phyloP scores from a whole-genome alignment of 2,797 vertebrate genomes.

The Manis crassicaudata region DNA sequence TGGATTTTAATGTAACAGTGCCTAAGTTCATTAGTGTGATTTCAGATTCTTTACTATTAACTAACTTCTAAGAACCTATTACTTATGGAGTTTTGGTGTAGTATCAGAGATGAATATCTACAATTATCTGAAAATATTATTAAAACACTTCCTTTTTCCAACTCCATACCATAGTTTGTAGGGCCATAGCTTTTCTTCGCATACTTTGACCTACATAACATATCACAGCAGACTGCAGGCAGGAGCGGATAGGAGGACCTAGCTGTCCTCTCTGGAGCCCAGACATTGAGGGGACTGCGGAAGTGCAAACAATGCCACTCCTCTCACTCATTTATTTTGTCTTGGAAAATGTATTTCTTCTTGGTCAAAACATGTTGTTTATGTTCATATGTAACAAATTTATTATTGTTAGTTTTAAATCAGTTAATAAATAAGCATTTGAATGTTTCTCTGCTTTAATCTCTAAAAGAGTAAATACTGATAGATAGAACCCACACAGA shows the following conservation, averaged over 20 bases:
- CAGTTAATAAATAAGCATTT: not conserved
- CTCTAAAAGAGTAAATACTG: not conserved
- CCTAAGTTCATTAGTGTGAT: not conserved
- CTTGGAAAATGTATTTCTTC: conserved; percentile 16
- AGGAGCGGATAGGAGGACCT: not conserved
- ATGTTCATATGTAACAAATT: not conserved
- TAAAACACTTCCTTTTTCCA: conserved; percentile 1
- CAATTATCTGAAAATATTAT: not conserved
- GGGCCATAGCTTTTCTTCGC: not conserved
- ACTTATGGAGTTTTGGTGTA: not conserved
- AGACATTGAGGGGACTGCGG: not conserved
- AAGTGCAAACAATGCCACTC: not conserved
- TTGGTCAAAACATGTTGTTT: not conserved
- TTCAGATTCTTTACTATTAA: not conserved
- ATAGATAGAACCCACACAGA: not conserved
- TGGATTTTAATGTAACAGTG: not conserved
- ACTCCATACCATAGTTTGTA: not conserved
- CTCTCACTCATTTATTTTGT: not conserved
- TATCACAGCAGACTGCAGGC: not conserved
- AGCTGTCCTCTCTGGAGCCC: not conserved
- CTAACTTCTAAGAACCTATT: conserved; percentile 9
- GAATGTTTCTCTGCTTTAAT: not conserved
- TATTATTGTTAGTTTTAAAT: conserved; percentile 29
- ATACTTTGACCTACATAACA: not conserved
- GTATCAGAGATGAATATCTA: not conserved